phyloP scores from a whole-genome alignment of 2,888 invertebrate genomes.

The Carterocephalus palaemon region DNA sequence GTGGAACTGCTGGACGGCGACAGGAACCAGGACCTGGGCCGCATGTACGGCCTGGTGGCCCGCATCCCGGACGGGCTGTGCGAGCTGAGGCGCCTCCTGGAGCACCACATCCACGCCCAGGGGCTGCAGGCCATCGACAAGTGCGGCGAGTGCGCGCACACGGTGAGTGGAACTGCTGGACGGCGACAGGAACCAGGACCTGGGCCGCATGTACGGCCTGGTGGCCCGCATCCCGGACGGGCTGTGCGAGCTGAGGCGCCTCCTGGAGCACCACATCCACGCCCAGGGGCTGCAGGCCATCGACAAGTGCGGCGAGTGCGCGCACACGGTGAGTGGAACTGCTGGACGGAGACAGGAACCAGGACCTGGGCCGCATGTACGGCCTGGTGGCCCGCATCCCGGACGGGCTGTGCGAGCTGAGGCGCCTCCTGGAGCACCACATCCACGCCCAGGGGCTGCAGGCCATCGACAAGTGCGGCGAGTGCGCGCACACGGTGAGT shows the following conservation, averaged over 20 bases:
- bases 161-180: conserved; percentile 82
- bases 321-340: conserved; percentile 85
- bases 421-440: conserved; percentile 93
- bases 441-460: conserved; percentile 94
- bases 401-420: conserved; percentile 93
- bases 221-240: conserved; percentile 96
- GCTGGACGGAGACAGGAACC: no score
- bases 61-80: conserved; percentile 94
- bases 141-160: conserved; percentile 93
- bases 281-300: conserved; percentile 95
- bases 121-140: conserved; percentile 96
- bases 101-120: conserved; percentile 95
- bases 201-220: conserved; percentile 96
- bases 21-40: conserved; percentile 94
- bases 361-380: conserved; percentile 97
- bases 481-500: conserved; percentile 89
- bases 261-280: conserved; percentile 96
- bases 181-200: no score
- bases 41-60: conserved; percentile 97
- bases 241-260: conserved; percentile 89
- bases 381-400: conserved; percentile 93
- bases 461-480: conserved; percentile 96
- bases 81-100: conserved; percentile 91
- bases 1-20: no score
- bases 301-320: conserved; percentile 95